These are phyloP conservation scores for Diarsia mendica DNA, from an alignment of 2,888 invertebrate species.

Conservation along the genomic window DNA sequence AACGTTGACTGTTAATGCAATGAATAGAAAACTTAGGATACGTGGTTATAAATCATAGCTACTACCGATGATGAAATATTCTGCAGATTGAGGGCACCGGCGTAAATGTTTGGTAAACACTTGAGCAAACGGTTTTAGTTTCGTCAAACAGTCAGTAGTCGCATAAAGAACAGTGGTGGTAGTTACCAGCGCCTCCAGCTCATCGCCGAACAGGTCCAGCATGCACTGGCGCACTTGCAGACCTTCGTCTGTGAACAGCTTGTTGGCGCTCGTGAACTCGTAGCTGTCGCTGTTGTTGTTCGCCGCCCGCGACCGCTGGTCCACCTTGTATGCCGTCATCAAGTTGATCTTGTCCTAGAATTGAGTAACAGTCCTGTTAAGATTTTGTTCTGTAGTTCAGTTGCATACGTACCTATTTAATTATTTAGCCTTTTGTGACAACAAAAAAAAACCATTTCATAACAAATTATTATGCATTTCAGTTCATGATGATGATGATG, in stretches of 20 bases:
- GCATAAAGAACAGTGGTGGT: background rate
- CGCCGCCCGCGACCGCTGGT: slow-evolving; percentile 90
- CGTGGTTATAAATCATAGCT: background rate
- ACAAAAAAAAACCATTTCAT: slow-evolving; percentile 1
- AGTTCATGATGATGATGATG: background rate
- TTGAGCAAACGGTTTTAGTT: background rate
- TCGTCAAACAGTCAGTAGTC: background rate
- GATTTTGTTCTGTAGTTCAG: background rate
- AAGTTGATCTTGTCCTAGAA: slow-evolving; percentile 92
- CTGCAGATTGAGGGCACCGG: background rate
- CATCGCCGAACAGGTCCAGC: slow-evolving; percentile 91
- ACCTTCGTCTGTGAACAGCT: slow-evolving; percentile 92
- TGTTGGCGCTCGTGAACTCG: slow-evolving; percentile 94
- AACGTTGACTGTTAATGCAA: background rate
- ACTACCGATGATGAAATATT: background rate
- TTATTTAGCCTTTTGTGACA: background rate
- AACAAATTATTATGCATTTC: background rate
- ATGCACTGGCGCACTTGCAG: slow-evolving; percentile 92
- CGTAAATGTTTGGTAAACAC: background rate
- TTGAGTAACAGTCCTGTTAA: slow-evolving; percentile 3
- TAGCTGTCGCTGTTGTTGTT: slow-evolving; percentile 91
- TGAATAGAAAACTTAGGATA: background rate
- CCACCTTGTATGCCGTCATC: slow-evolving; percentile 93
- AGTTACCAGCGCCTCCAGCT: slow-evolving; percentile 89
- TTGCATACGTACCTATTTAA: background rate